Conservation (phyloP, 2,113 vertebrate species). For the Lampris megalopsis region DNA sequence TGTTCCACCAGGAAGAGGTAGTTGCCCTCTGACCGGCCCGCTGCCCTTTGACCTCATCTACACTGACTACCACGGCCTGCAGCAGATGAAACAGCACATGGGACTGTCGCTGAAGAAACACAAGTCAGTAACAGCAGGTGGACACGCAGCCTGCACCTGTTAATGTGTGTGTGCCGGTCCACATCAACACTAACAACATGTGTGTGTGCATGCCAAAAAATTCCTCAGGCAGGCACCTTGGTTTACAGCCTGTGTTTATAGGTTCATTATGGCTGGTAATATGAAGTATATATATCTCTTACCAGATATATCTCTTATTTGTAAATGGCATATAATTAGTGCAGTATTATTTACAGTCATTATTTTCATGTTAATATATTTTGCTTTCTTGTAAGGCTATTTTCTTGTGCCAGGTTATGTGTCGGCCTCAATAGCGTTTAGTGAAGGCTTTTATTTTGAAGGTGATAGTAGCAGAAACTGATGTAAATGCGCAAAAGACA, state of each 20-base stretch:
- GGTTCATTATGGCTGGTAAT: slow-evolving; percentile 60
- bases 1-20: slow-evolving; percentile 96
- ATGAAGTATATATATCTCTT: slow-evolving; percentile 35
- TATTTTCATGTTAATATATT: no score
- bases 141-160: no score
- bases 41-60: slow-evolving; percentile 97
- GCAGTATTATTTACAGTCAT: no score
- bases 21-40: slow-evolving; percentile 92
- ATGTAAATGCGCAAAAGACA: no score
- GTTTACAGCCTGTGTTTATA: slow-evolving; percentile 53
- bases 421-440: no score
- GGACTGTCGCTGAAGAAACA: slow-evolving; percentile 96
- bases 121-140: slow-evolving; percentile 83
- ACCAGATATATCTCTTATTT: slow-evolving; percentile 21
- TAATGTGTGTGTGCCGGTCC: slow-evolving; percentile 2
- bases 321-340: no score
- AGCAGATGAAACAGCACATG: slow-evolving; percentile 99
- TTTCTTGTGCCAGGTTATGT: no score
- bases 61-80: slow-evolving; percentile 96
- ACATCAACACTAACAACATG: not conserved
- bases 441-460: no score
- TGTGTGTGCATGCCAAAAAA: not conserved
- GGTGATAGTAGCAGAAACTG: no score
- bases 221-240: slow-evolving; percentile 2
- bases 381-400: no score